These are phyloP conservation scores for Stenichneumon culpator DNA, from an alignment of 2,888 invertebrate genomes.

Conservation along the genomic window DNA sequence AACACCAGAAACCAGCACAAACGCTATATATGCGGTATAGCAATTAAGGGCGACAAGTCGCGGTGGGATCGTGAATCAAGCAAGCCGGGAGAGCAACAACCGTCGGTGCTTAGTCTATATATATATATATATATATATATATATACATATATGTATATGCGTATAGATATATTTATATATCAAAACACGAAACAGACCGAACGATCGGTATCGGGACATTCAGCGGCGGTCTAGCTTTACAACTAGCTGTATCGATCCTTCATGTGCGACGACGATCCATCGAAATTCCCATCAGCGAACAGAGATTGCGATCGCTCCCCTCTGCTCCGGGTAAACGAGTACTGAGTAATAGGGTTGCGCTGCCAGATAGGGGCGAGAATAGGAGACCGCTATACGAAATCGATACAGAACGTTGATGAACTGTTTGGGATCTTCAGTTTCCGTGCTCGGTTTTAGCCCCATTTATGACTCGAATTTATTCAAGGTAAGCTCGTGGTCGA, in stretches of 20 bases:
- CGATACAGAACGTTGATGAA: conserved; percentile 4
- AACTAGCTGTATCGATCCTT: conserved; percentile 14
- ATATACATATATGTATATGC: conserved; percentile 5
- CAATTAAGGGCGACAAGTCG: conserved; percentile 60
- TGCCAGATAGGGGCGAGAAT: conserved; percentile 6
- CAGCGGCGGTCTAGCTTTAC: conserved; percentile 1
- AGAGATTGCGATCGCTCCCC: conserved; percentile 48
- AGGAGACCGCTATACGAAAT: background rate
- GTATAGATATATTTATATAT: background rate
- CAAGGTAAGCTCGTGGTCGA: no score
- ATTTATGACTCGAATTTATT: background rate
- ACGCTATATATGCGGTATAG: conserved; percentile 29
- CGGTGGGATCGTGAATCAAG: conserved; percentile 52
- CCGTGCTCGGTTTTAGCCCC: background rate
- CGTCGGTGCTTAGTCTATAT: conserved; percentile 24
- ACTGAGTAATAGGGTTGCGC: conserved; percentile 1
- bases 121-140: conserved; percentile 7
- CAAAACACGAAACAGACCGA: conserved; percentile 22
- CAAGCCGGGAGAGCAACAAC: conserved; percentile 44
- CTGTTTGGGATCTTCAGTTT: background rate
- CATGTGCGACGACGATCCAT: conserved; percentile 38
- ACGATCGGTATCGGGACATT: conserved; percentile 39
- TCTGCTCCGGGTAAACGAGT: conserved; percentile 41
- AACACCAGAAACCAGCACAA: conserved; percentile 5
- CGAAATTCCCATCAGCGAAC: conserved; percentile 50